A percentile compares a stretch with the other conserved stretches of the same genome.
Conservation (phyloP, 2,888 invertebrate species). For the Dynastes hyllus region DNA sequence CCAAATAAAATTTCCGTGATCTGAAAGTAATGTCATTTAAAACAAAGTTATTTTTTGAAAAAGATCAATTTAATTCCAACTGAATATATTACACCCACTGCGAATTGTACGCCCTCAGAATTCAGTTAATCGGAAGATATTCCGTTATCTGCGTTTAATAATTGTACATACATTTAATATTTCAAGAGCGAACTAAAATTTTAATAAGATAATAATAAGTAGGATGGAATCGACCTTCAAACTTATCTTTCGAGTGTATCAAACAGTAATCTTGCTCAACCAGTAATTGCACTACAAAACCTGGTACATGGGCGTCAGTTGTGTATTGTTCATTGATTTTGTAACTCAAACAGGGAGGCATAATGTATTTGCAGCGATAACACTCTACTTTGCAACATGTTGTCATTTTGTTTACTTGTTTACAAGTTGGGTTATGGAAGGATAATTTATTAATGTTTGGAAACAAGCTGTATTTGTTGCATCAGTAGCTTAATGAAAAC, state of each 20-base stretch:
- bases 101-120: too few species aligned
- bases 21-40: too few species aligned
- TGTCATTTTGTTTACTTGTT: background rate
- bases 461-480: background rate
- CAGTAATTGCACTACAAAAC: background rate
- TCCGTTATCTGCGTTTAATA: too few species aligned
- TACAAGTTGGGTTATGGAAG: background rate
- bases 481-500: background rate
- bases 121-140: too few species aligned
- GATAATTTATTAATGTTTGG: constrained; percentile 7
- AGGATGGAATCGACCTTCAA: background rate
- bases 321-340: background rate
- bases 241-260: too few species aligned
- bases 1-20: too few species aligned
- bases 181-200: too few species aligned
- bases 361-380: background rate
- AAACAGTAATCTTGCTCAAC: background rate
- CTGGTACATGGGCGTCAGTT: background rate
- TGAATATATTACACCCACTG: too few species aligned
- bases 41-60: too few species aligned
- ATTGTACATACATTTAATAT: too few species aligned
- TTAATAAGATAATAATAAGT: too few species aligned
- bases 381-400: background rate
- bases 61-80: too few species aligned
- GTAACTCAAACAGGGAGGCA: background rate